Base-by-base conservation (phyloP, 1,140 invertebrate genomes). In the Leguminivora glycinivorella region DNA sequence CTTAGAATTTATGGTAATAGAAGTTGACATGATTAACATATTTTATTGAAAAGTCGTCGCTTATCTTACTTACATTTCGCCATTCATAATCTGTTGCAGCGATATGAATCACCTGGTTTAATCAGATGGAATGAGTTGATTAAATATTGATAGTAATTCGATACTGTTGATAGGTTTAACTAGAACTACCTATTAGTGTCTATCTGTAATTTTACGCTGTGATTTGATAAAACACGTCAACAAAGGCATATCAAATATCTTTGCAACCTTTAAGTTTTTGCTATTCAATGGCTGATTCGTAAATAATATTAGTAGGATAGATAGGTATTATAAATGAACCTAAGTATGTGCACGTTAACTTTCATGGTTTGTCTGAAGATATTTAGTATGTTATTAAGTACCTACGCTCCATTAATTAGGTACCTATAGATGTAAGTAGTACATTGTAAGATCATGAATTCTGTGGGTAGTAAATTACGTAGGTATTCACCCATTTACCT, bases 31-130 rank as follows among this genome's bases (percentile, higher is more conserved):
- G 70, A 75, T 75, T 76, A 75, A 73, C 67, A 73, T 69, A 75
- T 76, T 76, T 69, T 74, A 78, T 79, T 76, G 74, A 69, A 70
- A 68, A 76, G 78, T 68, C 63, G 52, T 75, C 70, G 71, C 72
- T 75, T 75, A 75, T 79, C 58, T 14, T 29, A 29, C n/a, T 63
- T 77, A 75, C 68, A 79, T 75, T 79, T 72, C 52, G 72, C 68
- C 73, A 70, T 63, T 63, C 58, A 63, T 29, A 17, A 63, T 60
- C 29, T 26, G 26, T 63, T 17, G 58, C 26, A 63, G 9, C 17
- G 47, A 52, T 26, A 63, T 63, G 58, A 63, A 19, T 63, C 58
- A 63, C 17, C n/a, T 4, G n/a, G 22, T 63, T 63, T n/a, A 63
- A 29, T 63, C 25, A 31, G 26, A 7, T 63, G 7, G 29, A 34